phyloP scores from a whole-genome alignment of 2,113 vertebrate species.

The Archocentrus centrarchus region DNA sequence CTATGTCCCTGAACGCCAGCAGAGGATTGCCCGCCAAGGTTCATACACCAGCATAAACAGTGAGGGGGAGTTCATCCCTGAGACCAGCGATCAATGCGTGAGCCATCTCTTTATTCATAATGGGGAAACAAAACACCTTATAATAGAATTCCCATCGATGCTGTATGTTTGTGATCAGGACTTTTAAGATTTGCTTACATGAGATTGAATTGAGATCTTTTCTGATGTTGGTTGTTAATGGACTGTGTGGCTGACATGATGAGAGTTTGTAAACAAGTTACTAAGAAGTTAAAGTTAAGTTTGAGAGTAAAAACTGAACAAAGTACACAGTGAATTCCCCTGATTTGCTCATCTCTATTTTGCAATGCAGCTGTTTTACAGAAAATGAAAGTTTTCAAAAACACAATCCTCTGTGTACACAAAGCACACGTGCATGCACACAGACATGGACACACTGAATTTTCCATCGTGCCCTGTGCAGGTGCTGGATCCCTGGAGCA shows the following conservation, averaged over 20 bases:
- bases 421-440: not conserved
- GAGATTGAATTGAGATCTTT: not conserved
- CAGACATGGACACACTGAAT: not conserved
- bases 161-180: not conserved
- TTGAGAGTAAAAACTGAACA: not conserved
- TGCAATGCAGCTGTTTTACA: not conserved
- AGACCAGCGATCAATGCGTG: conserved; percentile 93
- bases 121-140: not conserved
- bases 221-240: not conserved
- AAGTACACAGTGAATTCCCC: not conserved
- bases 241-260: not conserved
- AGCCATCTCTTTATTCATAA: conserved; percentile 74
- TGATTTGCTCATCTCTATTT: not conserved
- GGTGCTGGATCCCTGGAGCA: conserved; percentile 95
- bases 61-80: conserved; percentile 97
- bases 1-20: conserved; percentile 93
- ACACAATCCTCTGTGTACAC: not conserved
- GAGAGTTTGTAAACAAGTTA: not conserved
- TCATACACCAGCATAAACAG: conserved; percentile 98
- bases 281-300: not conserved
- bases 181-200: not conserved
- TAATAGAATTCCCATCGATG: not conserved
- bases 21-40: conserved; percentile 94
- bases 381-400: not conserved
- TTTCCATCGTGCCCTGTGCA: conserved; percentile 61